Evolutionary conservation across 2,797 vertebrate genomes (phyloP).

Genomic region (Antrozous pallidus): DNA sequence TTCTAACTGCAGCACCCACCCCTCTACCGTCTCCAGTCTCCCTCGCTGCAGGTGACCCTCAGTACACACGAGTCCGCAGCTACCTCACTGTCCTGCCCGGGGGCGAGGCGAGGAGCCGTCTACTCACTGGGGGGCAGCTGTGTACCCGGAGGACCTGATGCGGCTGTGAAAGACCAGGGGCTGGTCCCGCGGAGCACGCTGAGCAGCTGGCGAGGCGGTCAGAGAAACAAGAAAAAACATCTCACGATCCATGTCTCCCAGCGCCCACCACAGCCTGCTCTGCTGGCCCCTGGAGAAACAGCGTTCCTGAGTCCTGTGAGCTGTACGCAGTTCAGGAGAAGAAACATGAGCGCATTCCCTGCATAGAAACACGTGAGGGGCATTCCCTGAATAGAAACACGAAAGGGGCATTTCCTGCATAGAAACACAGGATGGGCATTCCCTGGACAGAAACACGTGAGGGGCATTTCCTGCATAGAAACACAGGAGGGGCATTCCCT

Average conservation of each 20-base stretch:
- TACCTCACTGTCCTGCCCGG: background rate
- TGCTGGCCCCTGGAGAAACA: background rate
- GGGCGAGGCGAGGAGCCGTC: accelerated
- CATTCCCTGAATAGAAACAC: too few species aligned
- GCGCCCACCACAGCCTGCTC: background rate
- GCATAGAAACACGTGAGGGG: accelerated
- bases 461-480: too few species aligned
- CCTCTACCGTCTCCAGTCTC: too few species aligned
- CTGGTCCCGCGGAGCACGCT: conserved; percentile 82
- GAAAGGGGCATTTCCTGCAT: too few species aligned
- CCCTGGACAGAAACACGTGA: too few species aligned
- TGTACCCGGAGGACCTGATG: conserved; percentile 93
- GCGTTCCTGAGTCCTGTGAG: background rate
- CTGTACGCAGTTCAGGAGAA: accelerated
- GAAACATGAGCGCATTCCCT: background rate
- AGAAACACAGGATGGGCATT: too few species aligned
- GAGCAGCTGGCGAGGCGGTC: conserved; percentile 51
- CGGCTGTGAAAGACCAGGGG: conserved; percentile 89
- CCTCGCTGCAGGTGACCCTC: background rate
- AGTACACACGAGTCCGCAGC: too few species aligned
- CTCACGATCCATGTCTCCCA: accelerated
- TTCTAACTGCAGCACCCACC: accelerated
- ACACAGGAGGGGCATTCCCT: too few species aligned
- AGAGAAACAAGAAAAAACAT: background rate
- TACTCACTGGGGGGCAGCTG: conserved; percentile 85